phyloP scores from a whole-genome alignment of 2,888 invertebrate species.

The Chelonus formosanus region DNA sequence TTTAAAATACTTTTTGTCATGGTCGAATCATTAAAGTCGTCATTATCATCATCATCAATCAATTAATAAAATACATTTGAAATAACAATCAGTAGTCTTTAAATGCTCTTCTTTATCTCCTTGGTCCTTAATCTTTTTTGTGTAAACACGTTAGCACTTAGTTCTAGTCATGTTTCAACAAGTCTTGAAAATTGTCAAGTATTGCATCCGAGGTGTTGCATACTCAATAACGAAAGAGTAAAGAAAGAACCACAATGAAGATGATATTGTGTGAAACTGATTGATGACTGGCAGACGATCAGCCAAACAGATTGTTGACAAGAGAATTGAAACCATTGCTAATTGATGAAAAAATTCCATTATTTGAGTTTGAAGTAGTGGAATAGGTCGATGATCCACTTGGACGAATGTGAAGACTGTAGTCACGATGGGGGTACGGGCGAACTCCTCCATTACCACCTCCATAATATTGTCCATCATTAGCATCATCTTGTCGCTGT shows the following conservation, averaged over 20 bases:
- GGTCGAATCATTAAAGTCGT: too few relatives aligned
- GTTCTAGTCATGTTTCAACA: too few relatives aligned
- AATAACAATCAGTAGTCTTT: too few relatives aligned
- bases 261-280: constrained; percentile 42
- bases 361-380: constrained; percentile 54
- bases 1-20: too few relatives aligned
- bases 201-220: not conserved
- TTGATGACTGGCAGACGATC: constrained; percentile 51
- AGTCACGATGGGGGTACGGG: constrained; percentile 56
- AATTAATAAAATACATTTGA: too few relatives aligned
- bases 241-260: constrained; percentile 42
- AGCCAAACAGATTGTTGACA: constrained; percentile 81
- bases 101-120: too few relatives aligned
- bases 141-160: too few relatives aligned
- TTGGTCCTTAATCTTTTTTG: too few relatives aligned
- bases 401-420: constrained; percentile 56
- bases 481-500: constrained; percentile 42
- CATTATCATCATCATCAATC: too few relatives aligned
- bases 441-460: constrained; percentile 39
- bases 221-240: constrained; percentile 40
- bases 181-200: too few relatives aligned
- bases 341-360: constrained; percentile 79
- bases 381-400: constrained; percentile 44
- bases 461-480: constrained; percentile 40
- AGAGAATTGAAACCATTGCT: constrained; percentile 81